Percentiles rank a stretch among this genome's conserved stretches.
These are phyloP conservation scores for Ambastaia sidthimunki DNA, from an alignment of 2,797 vertebrate species.

Conservation along the genomic window DNA sequence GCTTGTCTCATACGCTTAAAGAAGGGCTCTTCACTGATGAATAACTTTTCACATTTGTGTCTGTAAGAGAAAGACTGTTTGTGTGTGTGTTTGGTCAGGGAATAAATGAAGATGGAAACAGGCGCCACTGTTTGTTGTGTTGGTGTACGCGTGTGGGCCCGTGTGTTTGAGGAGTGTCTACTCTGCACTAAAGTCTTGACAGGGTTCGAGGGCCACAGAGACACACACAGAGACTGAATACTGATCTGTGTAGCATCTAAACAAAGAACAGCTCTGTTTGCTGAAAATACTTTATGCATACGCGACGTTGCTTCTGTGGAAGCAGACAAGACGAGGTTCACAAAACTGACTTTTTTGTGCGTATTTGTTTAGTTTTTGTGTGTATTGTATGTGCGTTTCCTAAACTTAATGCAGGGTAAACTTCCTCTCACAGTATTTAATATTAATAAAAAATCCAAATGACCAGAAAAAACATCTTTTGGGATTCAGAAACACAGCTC, in stretches of 20 bases:
- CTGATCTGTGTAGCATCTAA: slow-evolving; percentile 48
- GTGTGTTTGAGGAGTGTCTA: slow-evolving; percentile 58
- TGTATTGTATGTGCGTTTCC: not conserved
- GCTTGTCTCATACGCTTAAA: slow-evolving; percentile 35
- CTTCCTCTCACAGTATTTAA: slow-evolving; percentile 19
- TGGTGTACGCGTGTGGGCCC: slow-evolving; percentile 46
- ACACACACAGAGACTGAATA: slow-evolving; percentile 45
- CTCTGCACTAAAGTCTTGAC: slow-evolving; percentile 44
- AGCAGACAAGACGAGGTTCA: slow-evolving; percentile 31
- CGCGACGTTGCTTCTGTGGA: slow-evolving; percentile 13
- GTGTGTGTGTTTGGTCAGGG: slow-evolving; percentile 44
- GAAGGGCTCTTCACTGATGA: slow-evolving; percentile 19
- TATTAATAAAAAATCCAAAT: slow-evolving; percentile 16
- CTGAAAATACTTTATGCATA: slow-evolving; percentile 40
- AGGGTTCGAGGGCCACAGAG: slow-evolving; percentile 50
- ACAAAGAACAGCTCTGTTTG: slow-evolving; percentile 46
- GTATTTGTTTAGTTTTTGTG: slow-evolving; percentile 8
- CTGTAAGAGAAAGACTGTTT: not conserved
- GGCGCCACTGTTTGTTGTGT: slow-evolving; percentile 63
- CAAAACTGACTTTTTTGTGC: not conserved
- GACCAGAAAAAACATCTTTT: slow-evolving; percentile 7
- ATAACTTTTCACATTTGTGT: slow-evolving; percentile 40
- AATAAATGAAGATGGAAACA: slow-evolving; percentile 52
- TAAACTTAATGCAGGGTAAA: slow-evolving; percentile 10
- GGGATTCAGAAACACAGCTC: not conserved